phyloP scores from a whole-genome alignment of 2,113 vertebrate genomes.

The Cavia porcellus region DNA sequence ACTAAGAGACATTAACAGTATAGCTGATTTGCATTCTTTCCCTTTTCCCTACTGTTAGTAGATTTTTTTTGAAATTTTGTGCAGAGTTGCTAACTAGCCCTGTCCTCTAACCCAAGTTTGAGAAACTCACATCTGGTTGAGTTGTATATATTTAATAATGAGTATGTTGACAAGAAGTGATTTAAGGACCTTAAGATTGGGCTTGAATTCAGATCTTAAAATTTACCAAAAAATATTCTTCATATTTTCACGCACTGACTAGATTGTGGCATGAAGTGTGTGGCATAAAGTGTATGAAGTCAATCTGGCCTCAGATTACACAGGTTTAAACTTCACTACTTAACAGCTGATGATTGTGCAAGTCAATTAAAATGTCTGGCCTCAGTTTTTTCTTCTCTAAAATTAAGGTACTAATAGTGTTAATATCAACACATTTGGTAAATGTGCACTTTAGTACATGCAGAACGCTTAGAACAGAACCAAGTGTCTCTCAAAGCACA shows the following conservation, averaged over 20 bases:
- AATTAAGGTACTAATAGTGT: neutral
- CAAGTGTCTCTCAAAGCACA: neutral
- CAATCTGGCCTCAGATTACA: neutral
- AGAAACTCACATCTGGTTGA: neutral
- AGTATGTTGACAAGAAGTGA: neutral
- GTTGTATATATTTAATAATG: neutral
- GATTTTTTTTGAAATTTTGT: neutral
- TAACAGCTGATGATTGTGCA: neutral
- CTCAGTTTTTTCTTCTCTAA: constrained; percentile 19
- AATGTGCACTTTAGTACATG: neutral
- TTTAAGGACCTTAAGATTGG: neutral
- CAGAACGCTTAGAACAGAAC: neutral
- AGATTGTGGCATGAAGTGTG: neutral
- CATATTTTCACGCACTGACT: neutral
- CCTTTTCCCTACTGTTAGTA: neutral
- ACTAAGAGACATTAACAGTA: too few species aligned
- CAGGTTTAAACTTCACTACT: neutral
- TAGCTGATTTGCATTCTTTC: too few species aligned
- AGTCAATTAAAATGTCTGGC: neutral
- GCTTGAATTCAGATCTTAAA: constrained; percentile 9
- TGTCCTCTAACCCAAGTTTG: neutral
- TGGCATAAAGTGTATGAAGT: neutral
- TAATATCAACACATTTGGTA: neutral
- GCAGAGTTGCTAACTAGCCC: neutral
- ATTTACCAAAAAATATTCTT: neutral